A percentile compares a stretch with the other conserved stretches of the same genome.
phyloP scores from a whole-genome alignment of 2,888 invertebrate genomes.

The Macrophya annulata region DNA sequence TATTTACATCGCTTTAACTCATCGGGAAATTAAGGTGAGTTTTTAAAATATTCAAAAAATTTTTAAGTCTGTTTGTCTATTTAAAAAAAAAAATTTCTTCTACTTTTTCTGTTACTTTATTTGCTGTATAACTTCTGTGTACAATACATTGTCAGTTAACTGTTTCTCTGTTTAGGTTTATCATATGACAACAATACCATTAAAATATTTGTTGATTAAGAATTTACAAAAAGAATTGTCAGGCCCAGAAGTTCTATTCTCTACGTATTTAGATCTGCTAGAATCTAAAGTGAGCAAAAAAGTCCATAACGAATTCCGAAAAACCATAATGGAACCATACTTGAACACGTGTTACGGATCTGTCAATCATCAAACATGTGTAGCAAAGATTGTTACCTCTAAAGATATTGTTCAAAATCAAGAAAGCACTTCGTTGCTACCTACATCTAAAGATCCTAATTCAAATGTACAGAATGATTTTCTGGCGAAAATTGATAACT shows the following conservation, averaged over 20 bases:
- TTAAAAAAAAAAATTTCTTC: not conserved
- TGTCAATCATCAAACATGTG: conserved; percentile 55
- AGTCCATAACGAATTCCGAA: conserved; percentile 61
- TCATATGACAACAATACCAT: conserved; percentile 66
- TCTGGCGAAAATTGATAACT: conserved; percentile 57
- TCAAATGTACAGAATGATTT: conserved; percentile 27
- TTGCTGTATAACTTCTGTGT: not conserved
- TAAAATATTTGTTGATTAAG: conserved; percentile 64
- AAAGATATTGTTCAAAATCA: not conserved
- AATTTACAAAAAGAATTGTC: conserved; percentile 64
- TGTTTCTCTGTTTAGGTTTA: conserved; percentile 63
- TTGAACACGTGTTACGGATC: conserved; percentile 63
- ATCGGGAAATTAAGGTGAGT: conserved; percentile 71
- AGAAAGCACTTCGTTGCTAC: not conserved
- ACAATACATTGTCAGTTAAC: conserved; percentile 35
- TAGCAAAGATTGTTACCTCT: not conserved
- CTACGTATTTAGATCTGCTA: conserved; percentile 63
- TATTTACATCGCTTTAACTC: conserved; percentile 66
- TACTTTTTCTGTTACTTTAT: not conserved
- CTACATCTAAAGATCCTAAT: conserved; percentile 59
- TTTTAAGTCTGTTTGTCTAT: not conserved
- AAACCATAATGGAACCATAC: conserved; percentile 69
- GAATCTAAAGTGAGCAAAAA: conserved; percentile 62
- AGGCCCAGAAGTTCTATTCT: conserved; percentile 63
- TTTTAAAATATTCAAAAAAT: not conserved